Evolutionary conservation across 1,140 invertebrate genomes (phyloP), one percentile per base, ranked within the genome.

Genomic region (Eriocheir sinensis): DNA sequence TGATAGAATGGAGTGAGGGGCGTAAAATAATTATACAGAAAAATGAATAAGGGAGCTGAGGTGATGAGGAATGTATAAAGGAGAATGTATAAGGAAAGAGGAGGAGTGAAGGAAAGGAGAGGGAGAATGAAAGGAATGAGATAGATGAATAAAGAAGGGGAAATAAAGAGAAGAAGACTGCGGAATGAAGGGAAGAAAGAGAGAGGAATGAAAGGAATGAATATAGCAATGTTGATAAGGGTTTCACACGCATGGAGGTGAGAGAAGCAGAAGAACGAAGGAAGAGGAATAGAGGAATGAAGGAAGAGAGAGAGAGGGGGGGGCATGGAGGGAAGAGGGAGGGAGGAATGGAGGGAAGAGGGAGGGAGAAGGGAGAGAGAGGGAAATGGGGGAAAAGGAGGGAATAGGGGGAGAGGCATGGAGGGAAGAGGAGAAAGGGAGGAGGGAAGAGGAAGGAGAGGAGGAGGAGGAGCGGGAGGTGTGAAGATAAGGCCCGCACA

Each of bases 401-500:
- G 60, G 91, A 27, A 91, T 41, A 6, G 17, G 12, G 9, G 38
- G 85, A 27, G n/a, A 36, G 89, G n/a, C 15, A 21, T 3, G 32
- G 17, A 34, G 89, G 30, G 12, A 34, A 6, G 6, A 6, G 38
- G 85, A 60, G 89, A 34, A 27, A 27, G 40, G 4, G 34, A 6
- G 4, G 80, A 27, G 80, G 34, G 80, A 27, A 36, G 4, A 6
- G 34, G 6, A 27, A 27, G n/a, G 27, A 27, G 80, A 27, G 80
- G 34, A 6, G 34, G 6, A 8, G 40, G 85, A 38, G 34, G 85
- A 4, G 40, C 6, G 17, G 40, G 85, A 38, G 88, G 88, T 89
- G 91, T 83, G 3, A 44, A 92, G 91, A 92, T 92, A 92, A 92
- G 91, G 36, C 72, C 53, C 30, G 36, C 0, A 30, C 27, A 48